Conservation (phyloP, 2,888 invertebrate species). For the Phyllotreta striolata region DNA sequence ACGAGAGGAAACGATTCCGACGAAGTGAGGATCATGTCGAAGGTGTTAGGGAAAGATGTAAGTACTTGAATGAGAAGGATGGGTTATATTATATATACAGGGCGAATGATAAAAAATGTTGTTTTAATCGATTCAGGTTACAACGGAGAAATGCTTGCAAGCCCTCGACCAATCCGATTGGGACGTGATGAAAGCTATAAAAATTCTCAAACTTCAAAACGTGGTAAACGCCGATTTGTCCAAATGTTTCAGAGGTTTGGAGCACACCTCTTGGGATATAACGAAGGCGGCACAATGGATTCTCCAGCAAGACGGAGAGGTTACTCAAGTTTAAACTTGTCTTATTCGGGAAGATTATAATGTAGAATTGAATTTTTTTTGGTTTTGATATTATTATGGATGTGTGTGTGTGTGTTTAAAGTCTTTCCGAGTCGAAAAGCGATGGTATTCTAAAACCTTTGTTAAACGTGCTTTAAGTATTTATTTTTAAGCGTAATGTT, state of each 20-base stretch:
- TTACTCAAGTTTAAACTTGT: slow-evolving; percentile 51
- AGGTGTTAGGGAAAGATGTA: slow-evolving; percentile 81
- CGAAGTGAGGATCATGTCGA: slow-evolving; percentile 90
- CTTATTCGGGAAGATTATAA: neutral
- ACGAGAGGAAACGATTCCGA: slow-evolving; percentile 88
- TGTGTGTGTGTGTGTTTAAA: slow-evolving; percentile 2
- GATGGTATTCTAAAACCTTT: slow-evolving; percentile 2
- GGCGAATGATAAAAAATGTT: too few relatives aligned
- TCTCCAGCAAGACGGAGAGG: slow-evolving; percentile 60
- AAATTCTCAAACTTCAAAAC: slow-evolving; percentile 74
- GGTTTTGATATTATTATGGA: slow-evolving; percentile 4
- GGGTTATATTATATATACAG: too few relatives aligned
- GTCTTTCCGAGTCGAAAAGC: neutral
- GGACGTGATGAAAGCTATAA: slow-evolving; percentile 90
- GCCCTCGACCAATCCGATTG: slow-evolving; percentile 85
- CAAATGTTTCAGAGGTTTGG: slow-evolving; percentile 65
- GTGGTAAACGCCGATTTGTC: slow-evolving; percentile 55
- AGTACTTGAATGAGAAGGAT: too few relatives aligned
- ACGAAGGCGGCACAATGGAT: slow-evolving; percentile 72
- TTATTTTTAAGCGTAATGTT: too few relatives aligned
- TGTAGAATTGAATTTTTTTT: neutral
- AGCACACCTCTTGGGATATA: slow-evolving; percentile 72
- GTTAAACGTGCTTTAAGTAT: neutral
- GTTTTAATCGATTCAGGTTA: slow-evolving; percentile 63
- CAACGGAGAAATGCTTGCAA: slow-evolving; percentile 78